These are phyloP conservation scores for Rhinoraja longicauda DNA, from an alignment of 2,797 vertebrate genomes.

Conservation along the genomic window DNA sequence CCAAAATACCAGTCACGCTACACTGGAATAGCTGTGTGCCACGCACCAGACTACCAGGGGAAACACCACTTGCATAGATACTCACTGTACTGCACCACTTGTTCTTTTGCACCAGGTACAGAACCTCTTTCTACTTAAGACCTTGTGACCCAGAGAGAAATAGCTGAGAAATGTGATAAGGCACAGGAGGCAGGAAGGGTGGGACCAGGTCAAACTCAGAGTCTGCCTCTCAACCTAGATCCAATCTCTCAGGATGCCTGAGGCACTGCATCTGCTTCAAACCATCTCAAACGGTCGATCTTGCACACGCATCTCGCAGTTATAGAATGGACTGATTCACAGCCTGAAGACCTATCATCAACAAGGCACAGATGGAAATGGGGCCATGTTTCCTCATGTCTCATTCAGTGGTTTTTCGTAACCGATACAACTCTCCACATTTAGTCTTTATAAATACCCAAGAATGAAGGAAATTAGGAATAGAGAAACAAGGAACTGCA, in stretches of 20 bases:
- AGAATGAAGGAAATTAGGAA: not conserved
- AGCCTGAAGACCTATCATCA: not conserved
- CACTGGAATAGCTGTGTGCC: not conserved
- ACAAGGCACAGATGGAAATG: not conserved
- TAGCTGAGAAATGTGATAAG: constrained; percentile 26
- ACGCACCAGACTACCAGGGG: not conserved
- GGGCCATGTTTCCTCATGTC: not conserved
- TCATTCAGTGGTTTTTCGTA: not conserved
- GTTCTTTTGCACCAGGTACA: not conserved
- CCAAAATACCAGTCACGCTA: not conserved
- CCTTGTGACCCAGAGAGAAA: constrained; percentile 33
- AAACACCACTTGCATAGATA: not conserved
- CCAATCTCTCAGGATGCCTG: not conserved
- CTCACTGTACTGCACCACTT: not conserved
- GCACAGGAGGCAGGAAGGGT: constrained; percentile 8
- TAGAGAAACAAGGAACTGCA: too few relatives aligned
- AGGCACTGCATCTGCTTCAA: constrained; percentile 26
- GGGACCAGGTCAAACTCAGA: constrained; percentile 32
- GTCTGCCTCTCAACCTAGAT: not conserved
- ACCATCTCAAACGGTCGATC: not conserved
- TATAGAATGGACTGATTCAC: not conserved
- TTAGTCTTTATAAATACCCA: not conserved
- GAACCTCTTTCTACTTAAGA: constrained; percentile 13
- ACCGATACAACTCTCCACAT: not conserved
- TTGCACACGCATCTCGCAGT: constrained; percentile 2